These are phyloP conservation scores for Volucella inanis DNA, from an alignment of 2,888 invertebrate species.

Conservation along the genomic window DNA sequence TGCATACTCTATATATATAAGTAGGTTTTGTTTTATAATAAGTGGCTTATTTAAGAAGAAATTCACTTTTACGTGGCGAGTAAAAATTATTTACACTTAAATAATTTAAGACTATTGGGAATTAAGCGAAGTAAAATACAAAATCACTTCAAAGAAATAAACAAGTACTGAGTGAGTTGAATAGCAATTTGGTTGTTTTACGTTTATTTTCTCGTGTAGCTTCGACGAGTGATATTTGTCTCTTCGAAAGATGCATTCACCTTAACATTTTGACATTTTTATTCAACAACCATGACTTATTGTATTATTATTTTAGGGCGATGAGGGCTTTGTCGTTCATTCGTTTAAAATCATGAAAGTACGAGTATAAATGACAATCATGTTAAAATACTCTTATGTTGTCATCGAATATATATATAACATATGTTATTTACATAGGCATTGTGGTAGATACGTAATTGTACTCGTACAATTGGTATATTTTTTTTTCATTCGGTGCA, in stretches of 20 bases:
- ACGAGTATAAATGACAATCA: conserved; percentile 45
- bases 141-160: background rate
- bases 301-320: conserved; percentile 10
- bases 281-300: conserved; percentile 60
- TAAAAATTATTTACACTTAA: too few relatives aligned
- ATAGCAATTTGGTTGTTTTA: conserved; percentile 9
- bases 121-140: conserved; percentile 13
- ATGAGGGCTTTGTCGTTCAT: conserved; percentile 21
- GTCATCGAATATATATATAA: conserved; percentile 63
- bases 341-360: conserved; percentile 27
- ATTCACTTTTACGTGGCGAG: too few relatives aligned
- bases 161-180: conserved; percentile 15
- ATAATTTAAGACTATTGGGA: background rate
- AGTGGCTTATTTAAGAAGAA: too few relatives aligned
- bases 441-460: too few relatives aligned
- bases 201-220: conserved; percentile 18
- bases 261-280: conserved; percentile 61
- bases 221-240: conserved; percentile 18
- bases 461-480: conserved; percentile 38
- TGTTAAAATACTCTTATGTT: conserved; percentile 40
- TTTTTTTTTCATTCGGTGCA: too few relatives aligned
- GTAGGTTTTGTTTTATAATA: too few relatives aligned
- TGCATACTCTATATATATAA: too few relatives aligned
- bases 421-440: too few relatives aligned
- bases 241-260: conserved; percentile 48